Conservation (phyloP, 30 jellyfish, hydroid and myxozoan genomes). For the Turritopsis dohrnii region DNA sequence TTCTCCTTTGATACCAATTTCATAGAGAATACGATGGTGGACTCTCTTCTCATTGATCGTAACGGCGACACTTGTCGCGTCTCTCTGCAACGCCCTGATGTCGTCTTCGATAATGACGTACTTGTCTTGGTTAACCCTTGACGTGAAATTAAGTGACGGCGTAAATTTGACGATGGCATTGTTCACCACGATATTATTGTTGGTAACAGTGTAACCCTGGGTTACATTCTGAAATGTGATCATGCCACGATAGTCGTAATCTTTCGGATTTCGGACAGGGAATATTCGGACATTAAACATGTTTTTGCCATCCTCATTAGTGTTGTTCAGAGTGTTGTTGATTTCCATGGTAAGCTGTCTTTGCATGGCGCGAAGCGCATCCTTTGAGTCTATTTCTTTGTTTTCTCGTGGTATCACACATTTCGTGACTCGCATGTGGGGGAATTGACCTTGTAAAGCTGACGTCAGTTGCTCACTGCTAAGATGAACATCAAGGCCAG, state of each 20-base stretch:
- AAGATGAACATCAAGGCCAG: background rate
- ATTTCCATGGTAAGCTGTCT: background rate
- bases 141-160: slow-evolving; percentile 2
- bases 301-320: background rate
- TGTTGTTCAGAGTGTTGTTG: background rate
- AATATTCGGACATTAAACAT: background rate
- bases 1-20: slow-evolving; percentile 8
- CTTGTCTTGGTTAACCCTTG: background rate
- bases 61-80: background rate
- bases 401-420: slow-evolving; percentile 1
- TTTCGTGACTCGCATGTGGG: background rate
- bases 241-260: background rate
- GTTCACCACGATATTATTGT: background rate
- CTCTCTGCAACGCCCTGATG: background rate
- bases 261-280: background rate
- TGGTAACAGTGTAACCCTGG: background rate
- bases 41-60: background rate
- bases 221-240: background rate
- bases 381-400: background rate
- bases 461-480: slow-evolving; percentile 22
- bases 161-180: slow-evolving; percentile 13
- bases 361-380: background rate
- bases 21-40: background rate
- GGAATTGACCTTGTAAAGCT: slow-evolving; percentile 17
- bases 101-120: slow-evolving; percentile 11